A percentile compares a stretch with the other conserved stretches of the same genome.
Conservation (phyloP, 2,113 vertebrate species). For the Candoia aspera region DNA sequence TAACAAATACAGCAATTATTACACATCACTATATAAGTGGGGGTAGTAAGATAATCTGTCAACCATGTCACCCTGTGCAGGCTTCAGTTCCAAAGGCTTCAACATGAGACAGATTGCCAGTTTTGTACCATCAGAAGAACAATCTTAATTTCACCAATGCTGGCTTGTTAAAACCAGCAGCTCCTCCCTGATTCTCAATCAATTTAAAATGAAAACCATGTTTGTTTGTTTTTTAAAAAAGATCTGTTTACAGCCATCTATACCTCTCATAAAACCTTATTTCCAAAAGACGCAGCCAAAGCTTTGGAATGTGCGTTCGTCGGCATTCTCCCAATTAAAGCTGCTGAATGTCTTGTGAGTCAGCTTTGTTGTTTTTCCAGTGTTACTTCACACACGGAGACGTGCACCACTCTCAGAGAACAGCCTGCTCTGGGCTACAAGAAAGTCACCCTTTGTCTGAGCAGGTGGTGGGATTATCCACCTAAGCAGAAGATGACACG, state of each 20-base stretch:
- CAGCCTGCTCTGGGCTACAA: constrained; percentile 57
- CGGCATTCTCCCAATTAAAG: constrained; percentile 64
- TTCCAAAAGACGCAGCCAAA: constrained; percentile 55
- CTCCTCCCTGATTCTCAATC: constrained; percentile 13
- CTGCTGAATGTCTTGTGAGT: constrained; percentile 61
- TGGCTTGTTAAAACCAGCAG: constrained; percentile 29
- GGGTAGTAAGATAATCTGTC: background rate
- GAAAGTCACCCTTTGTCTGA: constrained; percentile 66
- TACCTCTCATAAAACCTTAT: constrained; percentile 55
- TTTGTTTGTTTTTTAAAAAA: constrained; percentile 40
- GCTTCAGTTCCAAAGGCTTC: background rate
- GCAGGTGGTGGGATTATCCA: constrained; percentile 46
- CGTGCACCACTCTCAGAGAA: constrained; percentile 58
- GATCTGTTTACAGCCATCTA: constrained; percentile 13
- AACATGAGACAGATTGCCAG: background rate
- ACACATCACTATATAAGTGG: background rate
- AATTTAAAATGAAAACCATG: constrained; percentile 52
- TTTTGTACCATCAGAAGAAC: background rate
- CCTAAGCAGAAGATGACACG: constrained; percentile 63
- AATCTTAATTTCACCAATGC: background rate
- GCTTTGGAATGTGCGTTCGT: constrained; percentile 61
- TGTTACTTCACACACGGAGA: constrained; percentile 51
- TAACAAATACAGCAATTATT: background rate
- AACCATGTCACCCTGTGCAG: background rate
- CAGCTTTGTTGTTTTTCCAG: constrained; percentile 62